Conservation (phyloP, 2,888 invertebrate species). For the Electrophaes corylata region DNA sequence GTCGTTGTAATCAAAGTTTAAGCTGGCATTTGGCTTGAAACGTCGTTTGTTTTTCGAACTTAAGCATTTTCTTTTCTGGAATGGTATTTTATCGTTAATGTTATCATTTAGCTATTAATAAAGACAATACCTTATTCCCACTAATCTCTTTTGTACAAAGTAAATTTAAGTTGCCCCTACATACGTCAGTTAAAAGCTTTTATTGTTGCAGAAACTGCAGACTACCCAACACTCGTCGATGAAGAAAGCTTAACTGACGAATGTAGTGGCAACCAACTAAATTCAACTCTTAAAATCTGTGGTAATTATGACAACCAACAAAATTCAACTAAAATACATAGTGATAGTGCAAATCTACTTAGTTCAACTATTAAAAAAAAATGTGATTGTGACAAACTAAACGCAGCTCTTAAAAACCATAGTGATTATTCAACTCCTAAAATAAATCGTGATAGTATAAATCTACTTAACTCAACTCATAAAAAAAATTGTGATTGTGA, state of each 20-base stretch:
- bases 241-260: slow-evolving; percentile 32
- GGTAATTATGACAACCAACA: background rate
- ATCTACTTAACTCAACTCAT: too few species aligned
- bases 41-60: too few species aligned
- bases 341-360: slow-evolving; percentile 4
- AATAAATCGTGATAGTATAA: too few species aligned
- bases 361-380: background rate
- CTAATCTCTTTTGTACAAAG: background rate
- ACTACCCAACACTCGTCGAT: slow-evolving; percentile 14
- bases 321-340: background rate
- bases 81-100: too few species aligned
- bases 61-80: too few species aligned
- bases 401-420: background rate
- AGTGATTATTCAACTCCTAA: background rate
- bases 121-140: background rate
- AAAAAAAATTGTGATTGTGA: too few species aligned
- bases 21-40: background rate
- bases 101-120: too few species aligned
- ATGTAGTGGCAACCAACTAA: slow-evolving; percentile 23
- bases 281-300: background rate
- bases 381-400: slow-evolving; percentile 7
- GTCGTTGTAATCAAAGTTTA: slow-evolving; percentile 1
- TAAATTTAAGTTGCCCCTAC: slow-evolving; percentile 7
- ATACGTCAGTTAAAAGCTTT: slow-evolving; percentile 32
- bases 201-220: slow-evolving; percentile 35